Base-by-base conservation (phyloP, 2,113 vertebrate genomes). In the Shinisaurus crocodilurus region DNA sequence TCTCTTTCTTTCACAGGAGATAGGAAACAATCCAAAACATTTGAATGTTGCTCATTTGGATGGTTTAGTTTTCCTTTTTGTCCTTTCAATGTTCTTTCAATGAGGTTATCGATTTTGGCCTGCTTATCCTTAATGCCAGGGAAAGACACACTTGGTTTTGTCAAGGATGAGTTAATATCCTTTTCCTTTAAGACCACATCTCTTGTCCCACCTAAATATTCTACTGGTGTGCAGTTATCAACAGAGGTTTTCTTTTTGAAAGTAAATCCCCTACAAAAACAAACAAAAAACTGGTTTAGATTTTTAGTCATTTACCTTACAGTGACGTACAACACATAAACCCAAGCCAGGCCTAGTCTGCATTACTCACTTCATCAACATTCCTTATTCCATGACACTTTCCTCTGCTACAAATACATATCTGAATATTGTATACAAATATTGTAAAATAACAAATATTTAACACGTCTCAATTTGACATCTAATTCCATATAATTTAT, bases 231-330 rank as follows among this genome's bases (percentile, higher is more conserved):
- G 16, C 91, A 86, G 2, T 90, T 94, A 77, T 90, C 93, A 3
- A 92, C 92, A 6, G 94, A 45, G 9, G 93, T 94, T 93, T 97
- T 98, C 97, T 98, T 99, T 95, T 97, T 99, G 95, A 99, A 99
- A 63, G 96, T 98, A 94, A 99, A 99, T 25, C 91, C 92, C 93
- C 99, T 99, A 90, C 23, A 86, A 87, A 94, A 92, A 90, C 5
- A 54, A 54, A 6, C 10, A 29, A 45, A 27, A 3, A 57, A n/a
- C 25, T 77, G n/a, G n/a, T 74, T 54, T n/a, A 72, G 67, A 85
- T 13, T 45, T 76, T 32, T 60, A 63, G 86, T 57, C 72, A 87
- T 15, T 80, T 12, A 50, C 25, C 25, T 45, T 48, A 16, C n/a
- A 57, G 15, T 7, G 1, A 34, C 5, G 5, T 60, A n/a, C 12